Evolutionary conservation across 2,888 invertebrate species (phyloP).

Genomic region (Drosophila paramelanica): DNA sequence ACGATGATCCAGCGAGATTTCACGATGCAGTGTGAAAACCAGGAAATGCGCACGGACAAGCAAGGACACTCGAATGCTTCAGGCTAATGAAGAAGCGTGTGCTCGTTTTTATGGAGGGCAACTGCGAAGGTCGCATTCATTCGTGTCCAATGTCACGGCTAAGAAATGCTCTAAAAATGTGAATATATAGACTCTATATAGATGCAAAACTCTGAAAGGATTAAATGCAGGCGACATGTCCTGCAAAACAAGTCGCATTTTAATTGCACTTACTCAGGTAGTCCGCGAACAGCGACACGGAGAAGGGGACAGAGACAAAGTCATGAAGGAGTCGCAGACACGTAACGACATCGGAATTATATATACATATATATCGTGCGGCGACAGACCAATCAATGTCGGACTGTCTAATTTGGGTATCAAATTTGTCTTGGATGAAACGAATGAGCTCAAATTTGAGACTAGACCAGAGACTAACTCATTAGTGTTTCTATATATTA

Average conservation of each 20-base stretch:
- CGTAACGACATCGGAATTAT: slow-evolving; percentile 23
- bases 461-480: not conserved
- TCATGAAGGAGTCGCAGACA: slow-evolving; percentile 31
- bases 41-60: slow-evolving; percentile 19
- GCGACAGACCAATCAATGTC: slow-evolving; percentile 27
- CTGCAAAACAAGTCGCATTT: slow-evolving; percentile 32
- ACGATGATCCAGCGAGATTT: slow-evolving; percentile 72
- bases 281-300: not conserved
- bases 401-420: slow-evolving; percentile 17
- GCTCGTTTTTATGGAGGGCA: slow-evolving; percentile 19
- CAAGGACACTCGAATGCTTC: slow-evolving; percentile 37
- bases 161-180: slow-evolving; percentile 10
- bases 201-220: slow-evolving; percentile 48
- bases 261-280: slow-evolving; percentile 56
- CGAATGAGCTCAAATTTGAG: not conserved
- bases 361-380: slow-evolving; percentile 11
- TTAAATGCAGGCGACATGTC: slow-evolving; percentile 28
- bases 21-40: slow-evolving; percentile 70
- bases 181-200: slow-evolving; percentile 1
- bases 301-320: slow-evolving; percentile 1
- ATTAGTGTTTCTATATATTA: too few relatives aligned
- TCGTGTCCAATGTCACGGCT: slow-evolving; percentile 29
- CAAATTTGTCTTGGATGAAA: not conserved
- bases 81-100: slow-evolving; percentile 28
- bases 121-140: slow-evolving; percentile 47